Evolutionary conservation across 2,113 vertebrate genomes (phyloP).

Genomic region (Cavia aperea): DNA sequence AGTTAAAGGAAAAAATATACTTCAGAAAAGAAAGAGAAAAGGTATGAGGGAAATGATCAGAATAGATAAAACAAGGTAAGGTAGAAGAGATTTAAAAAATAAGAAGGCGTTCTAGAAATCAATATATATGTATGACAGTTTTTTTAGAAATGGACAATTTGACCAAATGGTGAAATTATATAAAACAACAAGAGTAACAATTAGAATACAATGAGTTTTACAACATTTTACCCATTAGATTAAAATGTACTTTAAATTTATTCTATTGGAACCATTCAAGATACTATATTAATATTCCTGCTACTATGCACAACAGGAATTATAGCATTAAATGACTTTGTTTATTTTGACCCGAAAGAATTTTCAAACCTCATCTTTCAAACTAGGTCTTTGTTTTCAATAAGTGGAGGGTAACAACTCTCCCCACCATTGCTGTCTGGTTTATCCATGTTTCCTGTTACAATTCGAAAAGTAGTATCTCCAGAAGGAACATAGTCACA

Average conservation of each 20-base stretch:
- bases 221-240: not conserved
- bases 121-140: not conserved
- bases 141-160: not conserved
- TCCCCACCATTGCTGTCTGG: not conserved
- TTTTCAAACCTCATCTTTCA: not conserved
- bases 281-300: not conserved
- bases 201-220: not conserved
- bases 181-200: not conserved
- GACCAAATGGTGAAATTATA: not conserved
- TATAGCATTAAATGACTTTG: not conserved
- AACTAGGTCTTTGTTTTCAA: not conserved
- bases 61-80: not conserved
- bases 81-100: not conserved
- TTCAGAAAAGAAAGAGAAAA: fast-evolving
- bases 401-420: not conserved
- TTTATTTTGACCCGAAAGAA: not conserved
- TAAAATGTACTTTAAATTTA: not conserved
- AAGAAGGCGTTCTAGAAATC: not conserved
- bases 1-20: not conserved
- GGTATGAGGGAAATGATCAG: not conserved
- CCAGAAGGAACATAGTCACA: not conserved
- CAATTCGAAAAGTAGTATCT: not conserved
- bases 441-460: not conserved
- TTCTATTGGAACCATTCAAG: not conserved
- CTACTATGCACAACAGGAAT: not conserved